A percentile compares a stretch with the other conserved stretches of the same genome.
phyloP scores from a whole-genome alignment of 2,797 vertebrate species.

The Phalanger gymnotis region DNA sequence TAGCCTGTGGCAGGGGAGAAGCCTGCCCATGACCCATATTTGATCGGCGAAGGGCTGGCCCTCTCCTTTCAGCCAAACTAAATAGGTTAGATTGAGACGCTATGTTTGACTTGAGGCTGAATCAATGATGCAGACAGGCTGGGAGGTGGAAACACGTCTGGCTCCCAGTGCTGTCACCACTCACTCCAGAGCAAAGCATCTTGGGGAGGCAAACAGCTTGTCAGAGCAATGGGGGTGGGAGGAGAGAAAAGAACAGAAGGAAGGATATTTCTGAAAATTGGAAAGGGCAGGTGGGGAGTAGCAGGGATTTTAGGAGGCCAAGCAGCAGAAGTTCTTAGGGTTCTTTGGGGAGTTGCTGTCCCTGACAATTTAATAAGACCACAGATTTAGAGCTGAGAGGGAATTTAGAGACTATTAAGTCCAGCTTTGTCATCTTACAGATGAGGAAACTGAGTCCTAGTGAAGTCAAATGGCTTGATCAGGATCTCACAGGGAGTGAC shows the following conservation, averaged over 20 bases:
- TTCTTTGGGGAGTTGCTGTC: not conserved
- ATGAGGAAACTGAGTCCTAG: not conserved
- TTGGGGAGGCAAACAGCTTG: conserved; percentile 72
- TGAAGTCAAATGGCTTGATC: not conserved
- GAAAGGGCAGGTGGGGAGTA: not conserved
- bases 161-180: conserved; percentile 55
- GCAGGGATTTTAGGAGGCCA: conserved; percentile 6
- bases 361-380: not conserved
- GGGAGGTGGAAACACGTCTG: conserved; percentile 63
- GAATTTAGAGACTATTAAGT: not conserved
- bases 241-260: conserved; percentile 49
- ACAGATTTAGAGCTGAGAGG: not conserved
- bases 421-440: not conserved
- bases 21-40: conserved; percentile 81
- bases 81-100: conserved; percentile 79
- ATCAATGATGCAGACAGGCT: conserved; percentile 75
- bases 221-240: not conserved
- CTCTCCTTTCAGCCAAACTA: conserved; percentile 80
- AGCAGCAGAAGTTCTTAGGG: not conserved
- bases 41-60: conserved; percentile 71
- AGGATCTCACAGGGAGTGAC: not conserved
- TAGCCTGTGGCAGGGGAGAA: conserved; percentile 77
- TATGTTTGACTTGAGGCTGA: conserved; percentile 73
- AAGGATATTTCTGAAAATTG: conserved; percentile 58
- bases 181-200: conserved; percentile 73